phyloP scores from a whole-genome alignment of 2,888 invertebrate genomes.

The Nematopogon swammerdamellus region DNA sequence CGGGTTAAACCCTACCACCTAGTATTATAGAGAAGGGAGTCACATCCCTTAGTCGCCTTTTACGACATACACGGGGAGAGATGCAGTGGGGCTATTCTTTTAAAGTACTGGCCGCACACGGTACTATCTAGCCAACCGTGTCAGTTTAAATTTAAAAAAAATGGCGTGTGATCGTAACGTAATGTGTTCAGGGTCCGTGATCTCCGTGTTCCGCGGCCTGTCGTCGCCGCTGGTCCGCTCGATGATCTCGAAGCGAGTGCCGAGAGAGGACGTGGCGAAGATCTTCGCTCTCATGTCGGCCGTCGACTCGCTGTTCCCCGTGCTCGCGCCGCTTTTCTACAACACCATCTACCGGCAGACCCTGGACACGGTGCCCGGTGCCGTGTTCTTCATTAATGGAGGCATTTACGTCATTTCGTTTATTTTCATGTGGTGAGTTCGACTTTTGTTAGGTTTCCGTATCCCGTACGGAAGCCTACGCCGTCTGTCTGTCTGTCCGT shows the following conservation, averaged over 20 bases:
- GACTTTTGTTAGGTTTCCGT: too few species aligned
- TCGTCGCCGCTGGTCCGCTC: conserved; percentile 46
- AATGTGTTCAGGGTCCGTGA: conserved; percentile 18
- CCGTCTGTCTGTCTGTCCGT: too few species aligned
- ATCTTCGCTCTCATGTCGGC: conserved; percentile 58
- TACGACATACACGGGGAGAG: too few species aligned
- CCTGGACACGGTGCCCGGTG: conserved; percentile 39
- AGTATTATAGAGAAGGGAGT: too few species aligned
- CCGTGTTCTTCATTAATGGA: conserved; percentile 24
- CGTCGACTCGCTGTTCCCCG: conserved; percentile 53
- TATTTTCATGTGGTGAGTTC: conserved; percentile 12
- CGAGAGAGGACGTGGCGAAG: conserved; percentile 43
- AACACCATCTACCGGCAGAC: conserved; percentile 54
- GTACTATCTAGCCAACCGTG: too few species aligned
- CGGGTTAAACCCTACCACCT: too few species aligned
- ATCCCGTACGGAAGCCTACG: too few species aligned
- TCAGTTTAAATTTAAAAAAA: too few species aligned
- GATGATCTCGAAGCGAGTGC: conserved; percentile 47
- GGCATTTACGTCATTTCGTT: conserved; percentile 7
- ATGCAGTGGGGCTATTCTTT: too few species aligned
- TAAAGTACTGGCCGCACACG: too few species aligned
- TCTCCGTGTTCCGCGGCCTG: conserved; percentile 36
- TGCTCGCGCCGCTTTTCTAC: conserved; percentile 55
- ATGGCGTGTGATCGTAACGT: too few species aligned
- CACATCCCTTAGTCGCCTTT: too few species aligned